Percentiles rank a stretch among this genome's conserved stretches.
These are phyloP conservation scores for Metalampra italica DNA, from an alignment of 2,888 invertebrate species.

Conservation along the genomic window DNA sequence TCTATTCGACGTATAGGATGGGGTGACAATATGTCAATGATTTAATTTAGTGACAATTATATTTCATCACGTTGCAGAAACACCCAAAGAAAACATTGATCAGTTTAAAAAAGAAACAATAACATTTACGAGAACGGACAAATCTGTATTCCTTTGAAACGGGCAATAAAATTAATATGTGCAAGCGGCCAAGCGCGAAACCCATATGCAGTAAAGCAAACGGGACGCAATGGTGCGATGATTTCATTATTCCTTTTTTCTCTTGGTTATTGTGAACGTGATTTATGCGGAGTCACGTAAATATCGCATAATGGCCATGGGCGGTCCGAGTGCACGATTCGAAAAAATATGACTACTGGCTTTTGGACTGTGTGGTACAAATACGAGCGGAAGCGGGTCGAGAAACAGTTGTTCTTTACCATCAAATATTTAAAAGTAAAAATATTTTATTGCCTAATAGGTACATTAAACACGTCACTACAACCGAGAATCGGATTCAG, in stretches of 20 bases:
- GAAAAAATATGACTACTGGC: conserved; percentile 4
- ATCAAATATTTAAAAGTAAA: too few relatives aligned
- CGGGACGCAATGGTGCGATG: conserved; percentile 40
- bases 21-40: too few relatives aligned
- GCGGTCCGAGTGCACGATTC: conserved; percentile 18
- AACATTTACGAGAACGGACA: conserved; percentile 32
- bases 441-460: too few relatives aligned
- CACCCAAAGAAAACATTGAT: too few relatives aligned
- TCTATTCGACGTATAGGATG: too few relatives aligned
- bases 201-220: conserved; percentile 51
- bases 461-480: too few relatives aligned
- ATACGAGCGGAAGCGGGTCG: neutral
- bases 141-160: conserved; percentile 31
- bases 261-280: conserved; percentile 32
- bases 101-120: neutral
- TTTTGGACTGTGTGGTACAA: neutral
- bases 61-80: too few relatives aligned
- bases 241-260: conserved; percentile 45
- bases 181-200: conserved; percentile 45
- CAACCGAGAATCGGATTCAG: too few relatives aligned
- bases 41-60: too few relatives aligned
- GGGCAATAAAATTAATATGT: conserved; percentile 50
- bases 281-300: conserved; percentile 57
- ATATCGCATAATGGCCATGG: conserved; percentile 35
- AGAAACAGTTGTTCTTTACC: too few relatives aligned